These are phyloP conservation scores for Echinops telfairi DNA, from an alignment of 2,113 vertebrate genomes.

Conservation along the genomic window DNA sequence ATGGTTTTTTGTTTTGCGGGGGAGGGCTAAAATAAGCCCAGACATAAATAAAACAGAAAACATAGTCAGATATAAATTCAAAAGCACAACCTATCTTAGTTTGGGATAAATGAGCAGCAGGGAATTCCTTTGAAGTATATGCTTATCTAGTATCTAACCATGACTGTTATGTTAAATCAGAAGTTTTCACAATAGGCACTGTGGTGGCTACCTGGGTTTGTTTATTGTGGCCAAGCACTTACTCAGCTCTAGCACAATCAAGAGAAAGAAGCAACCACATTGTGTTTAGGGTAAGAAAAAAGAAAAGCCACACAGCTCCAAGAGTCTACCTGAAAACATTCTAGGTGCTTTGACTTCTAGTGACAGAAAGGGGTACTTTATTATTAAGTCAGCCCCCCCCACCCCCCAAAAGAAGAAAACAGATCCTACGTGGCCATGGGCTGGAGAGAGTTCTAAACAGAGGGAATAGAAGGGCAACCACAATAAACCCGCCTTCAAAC, in stretches of 20 bases:
- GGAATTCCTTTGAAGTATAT: slow-evolving; percentile 9
- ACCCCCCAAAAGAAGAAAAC: background rate
- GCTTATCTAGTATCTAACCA: background rate
- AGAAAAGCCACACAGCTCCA: background rate
- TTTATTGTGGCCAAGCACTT: background rate
- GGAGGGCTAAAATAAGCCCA: slow-evolving; percentile 27
- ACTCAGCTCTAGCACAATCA: background rate
- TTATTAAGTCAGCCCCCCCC: background rate
- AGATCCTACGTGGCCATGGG: background rate
- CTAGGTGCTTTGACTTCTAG: background rate
- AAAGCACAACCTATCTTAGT: background rate
- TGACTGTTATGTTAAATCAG: slow-evolving; percentile 3
- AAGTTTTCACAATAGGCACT: slow-evolving; percentile 22
- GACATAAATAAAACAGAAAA: slow-evolving; percentile 48
- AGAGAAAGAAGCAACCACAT: slow-evolving; percentile 21
- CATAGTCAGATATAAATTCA: background rate
- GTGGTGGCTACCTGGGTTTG: background rate
- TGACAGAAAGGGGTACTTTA: background rate
- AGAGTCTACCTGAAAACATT: slow-evolving; percentile 45
- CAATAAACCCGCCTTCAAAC: slow-evolving; percentile 38
- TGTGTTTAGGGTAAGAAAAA: background rate
- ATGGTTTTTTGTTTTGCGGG: background rate
- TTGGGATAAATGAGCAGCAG: slow-evolving; percentile 6
- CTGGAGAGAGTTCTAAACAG: background rate
- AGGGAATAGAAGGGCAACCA: background rate